Evolutionary conservation across 2,888 invertebrate species (phyloP), one percentile per base, ranked within the genome.

Genomic region (Priocnemis perturbator): DNA sequence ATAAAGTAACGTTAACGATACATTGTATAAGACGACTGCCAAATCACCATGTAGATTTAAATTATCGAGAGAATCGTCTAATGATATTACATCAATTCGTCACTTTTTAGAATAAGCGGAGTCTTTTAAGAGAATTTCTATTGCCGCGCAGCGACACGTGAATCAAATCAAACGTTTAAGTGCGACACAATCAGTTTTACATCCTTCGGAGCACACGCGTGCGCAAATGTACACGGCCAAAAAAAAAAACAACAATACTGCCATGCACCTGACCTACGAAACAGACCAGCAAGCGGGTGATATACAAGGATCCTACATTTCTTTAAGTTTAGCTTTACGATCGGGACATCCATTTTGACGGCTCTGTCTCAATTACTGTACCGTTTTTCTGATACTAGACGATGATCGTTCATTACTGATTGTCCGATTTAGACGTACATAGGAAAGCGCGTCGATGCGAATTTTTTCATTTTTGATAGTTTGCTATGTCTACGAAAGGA

Each of bases 391-490:
- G 20, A 17, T 14, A 44, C 2, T 26, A 26, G 26, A 5, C 26
- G 44, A 56, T 3, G 21, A 45, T n/a, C 30, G 11, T 64, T 68
- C 44, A 64, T 67, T 68, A 61, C 66, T 58, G 67, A 69, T 69
- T 67, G 72, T 67, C 37, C 37, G 58, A 69, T 59, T 53, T 23
- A 55, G 48, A 73, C 70, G 64, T 66, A 67, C 71, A 68, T 76
- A 64, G 64, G 66, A 55, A 58, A 52, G 58, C 52, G 48, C 68
- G 52, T 61, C 26, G 37, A 60, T 61, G 59, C 60, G 57, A 78
- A 74, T 72, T 83, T 83, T 83, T 80, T 80, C 74, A 82, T 82
- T 82, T 83, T 84, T 83, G 76, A 83, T 84, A 83, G 79, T 84
- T 82, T 84, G 77, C 81, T 82, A 84, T 76, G 74, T 81, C 81